Evolutionary conservation across 37 sponge, comb jelly and placozoan genomes (phyloP).

Genomic region (Mnemiopsis leidyi): DNA sequence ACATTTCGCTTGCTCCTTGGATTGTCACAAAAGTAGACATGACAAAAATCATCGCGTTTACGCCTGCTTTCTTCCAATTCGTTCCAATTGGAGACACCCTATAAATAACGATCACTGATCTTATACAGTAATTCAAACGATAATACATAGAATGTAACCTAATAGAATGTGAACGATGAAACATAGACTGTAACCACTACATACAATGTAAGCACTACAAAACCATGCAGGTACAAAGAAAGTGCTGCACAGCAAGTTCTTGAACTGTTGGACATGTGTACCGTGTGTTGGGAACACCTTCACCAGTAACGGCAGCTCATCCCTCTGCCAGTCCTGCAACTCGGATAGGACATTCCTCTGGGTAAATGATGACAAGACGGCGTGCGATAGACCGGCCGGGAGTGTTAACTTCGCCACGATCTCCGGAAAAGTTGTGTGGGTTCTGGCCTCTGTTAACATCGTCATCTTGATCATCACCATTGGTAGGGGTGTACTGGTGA

Average conservation of each 20-base stretch:
- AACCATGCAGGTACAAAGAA: neutral
- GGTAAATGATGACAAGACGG: neutral
- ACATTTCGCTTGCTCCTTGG: too few relatives aligned
- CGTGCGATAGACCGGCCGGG: neutral
- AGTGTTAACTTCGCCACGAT: neutral
- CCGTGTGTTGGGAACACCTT: neutral
- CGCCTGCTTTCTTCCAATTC: too few relatives aligned
- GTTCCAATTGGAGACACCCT: too few relatives aligned
- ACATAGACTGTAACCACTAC: too few relatives aligned
- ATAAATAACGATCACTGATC: too few relatives aligned
- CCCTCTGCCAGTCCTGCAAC: neutral
- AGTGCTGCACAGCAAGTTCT: neutral
- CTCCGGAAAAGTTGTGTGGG: neutral
- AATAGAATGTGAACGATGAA: too few relatives aligned
- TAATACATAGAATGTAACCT: too few relatives aligned
- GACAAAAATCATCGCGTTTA: too few relatives aligned
- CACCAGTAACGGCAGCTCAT: neutral
- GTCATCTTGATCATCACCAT: neutral
- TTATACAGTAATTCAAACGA: too few relatives aligned
- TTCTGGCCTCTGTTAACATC: neutral
- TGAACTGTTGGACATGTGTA: neutral
- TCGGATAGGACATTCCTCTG: neutral
- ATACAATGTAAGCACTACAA: too few relatives aligned
- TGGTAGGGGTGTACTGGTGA: too few relatives aligned
- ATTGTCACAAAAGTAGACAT: too few relatives aligned